phyloP scores from a whole-genome alignment of 1,140 invertebrate species.

The Penaeus vannamei region DNA sequence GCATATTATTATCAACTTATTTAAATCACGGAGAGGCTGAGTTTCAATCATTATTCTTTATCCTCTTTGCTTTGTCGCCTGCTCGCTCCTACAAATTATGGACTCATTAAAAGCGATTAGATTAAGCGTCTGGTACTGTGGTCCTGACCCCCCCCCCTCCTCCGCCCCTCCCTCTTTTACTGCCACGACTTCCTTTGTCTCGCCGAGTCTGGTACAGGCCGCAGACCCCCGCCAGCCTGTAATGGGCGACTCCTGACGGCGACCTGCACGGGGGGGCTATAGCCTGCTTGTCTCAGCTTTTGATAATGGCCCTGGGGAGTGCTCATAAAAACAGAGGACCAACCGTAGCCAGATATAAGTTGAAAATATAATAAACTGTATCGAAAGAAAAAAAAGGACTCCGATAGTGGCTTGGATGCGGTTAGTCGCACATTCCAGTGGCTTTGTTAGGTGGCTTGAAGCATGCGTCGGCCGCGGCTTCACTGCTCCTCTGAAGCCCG shows the following conservation, averaged over 20 bases:
- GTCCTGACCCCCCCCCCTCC: constrained; percentile 19
- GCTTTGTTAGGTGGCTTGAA: too few species aligned
- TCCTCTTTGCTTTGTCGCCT: constrained; percentile 31
- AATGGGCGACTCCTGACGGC: constrained; percentile 47
- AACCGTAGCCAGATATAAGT: constrained; percentile 28
- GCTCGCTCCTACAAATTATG: constrained; percentile 46
- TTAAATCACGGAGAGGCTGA: constrained; percentile 39
- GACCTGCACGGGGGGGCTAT: constrained; percentile 36
- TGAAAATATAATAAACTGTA: constrained; percentile 27
- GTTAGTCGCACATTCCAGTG: too few species aligned
- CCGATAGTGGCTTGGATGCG: too few species aligned
- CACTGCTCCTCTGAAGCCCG: too few species aligned
- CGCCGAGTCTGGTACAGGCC: constrained; percentile 37
- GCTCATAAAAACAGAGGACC: constrained; percentile 30
- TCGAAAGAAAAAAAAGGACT: background rate
- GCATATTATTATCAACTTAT: constrained; percentile 52
- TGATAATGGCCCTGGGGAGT: constrained; percentile 28
- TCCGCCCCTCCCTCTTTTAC: constrained; percentile 19
- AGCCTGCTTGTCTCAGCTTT: constrained; percentile 32
- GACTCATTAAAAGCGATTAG: constrained; percentile 51
- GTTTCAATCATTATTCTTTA: constrained; percentile 54
- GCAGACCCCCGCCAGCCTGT: constrained; percentile 48
- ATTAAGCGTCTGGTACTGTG: constrained; percentile 44
- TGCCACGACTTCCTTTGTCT: constrained; percentile 55
- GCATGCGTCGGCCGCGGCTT: too few species aligned